These are phyloP conservation scores for Delichon dasypus DNA, from an alignment of 2,797 vertebrate genomes.

Conservation along the genomic window DNA sequence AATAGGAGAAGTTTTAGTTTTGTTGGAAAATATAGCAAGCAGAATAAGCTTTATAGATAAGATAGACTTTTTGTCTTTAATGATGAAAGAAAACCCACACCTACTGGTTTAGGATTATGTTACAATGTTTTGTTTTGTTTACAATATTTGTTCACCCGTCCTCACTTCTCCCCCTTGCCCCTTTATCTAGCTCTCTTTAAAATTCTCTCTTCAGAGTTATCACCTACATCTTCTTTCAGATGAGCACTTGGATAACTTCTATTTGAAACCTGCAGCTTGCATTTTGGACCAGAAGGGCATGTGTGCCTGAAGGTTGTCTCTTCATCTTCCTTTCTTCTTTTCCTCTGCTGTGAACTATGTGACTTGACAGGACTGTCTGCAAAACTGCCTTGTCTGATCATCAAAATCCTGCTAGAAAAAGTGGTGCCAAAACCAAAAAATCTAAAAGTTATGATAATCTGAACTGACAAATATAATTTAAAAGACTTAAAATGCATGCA, in stretches of 20 bases:
- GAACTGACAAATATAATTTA: neutral
- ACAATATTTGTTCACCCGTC: neutral
- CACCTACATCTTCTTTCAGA: neutral
- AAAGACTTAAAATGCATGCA: accelerated
- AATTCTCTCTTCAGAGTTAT: neutral
- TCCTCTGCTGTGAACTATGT: neutral
- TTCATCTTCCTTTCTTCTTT: neutral
- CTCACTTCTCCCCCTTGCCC: accelerated
- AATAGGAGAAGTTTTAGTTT: neutral
- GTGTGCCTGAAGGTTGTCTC: neutral
- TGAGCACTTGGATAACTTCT: neutral
- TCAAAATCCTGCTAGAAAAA: neutral
- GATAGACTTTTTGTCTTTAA: neutral
- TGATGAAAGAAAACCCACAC: neutral
- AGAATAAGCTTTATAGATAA: neutral
- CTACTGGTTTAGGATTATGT: neutral
- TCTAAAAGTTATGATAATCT: neutral
- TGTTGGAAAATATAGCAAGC: neutral
- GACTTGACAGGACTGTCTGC: neutral
- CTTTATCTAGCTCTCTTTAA: neutral
- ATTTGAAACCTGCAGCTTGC: neutral
- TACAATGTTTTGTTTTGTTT: neutral
- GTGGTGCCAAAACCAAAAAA: neutral
- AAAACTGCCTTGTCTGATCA: neutral
- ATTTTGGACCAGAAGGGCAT: neutral